A percentile compares a stretch with the other conserved stretches of the same genome.
These are phyloP conservation scores for Oncorhynchus mykiss DNA, from an alignment of 2,113 vertebrate genomes.

Conservation along the genomic window DNA sequence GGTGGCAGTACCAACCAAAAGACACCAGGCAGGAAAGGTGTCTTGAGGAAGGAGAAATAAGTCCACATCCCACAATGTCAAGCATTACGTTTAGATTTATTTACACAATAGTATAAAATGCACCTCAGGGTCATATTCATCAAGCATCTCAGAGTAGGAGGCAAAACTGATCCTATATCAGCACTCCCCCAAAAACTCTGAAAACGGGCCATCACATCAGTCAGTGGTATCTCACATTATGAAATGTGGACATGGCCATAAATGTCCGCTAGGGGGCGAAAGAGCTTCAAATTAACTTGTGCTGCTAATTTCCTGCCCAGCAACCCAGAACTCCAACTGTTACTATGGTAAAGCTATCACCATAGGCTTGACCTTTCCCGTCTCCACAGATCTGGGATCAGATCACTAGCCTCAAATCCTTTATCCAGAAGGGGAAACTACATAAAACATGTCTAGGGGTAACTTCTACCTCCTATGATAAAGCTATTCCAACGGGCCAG, in stretches of 20 bases:
- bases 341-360: neutral
- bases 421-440: neutral
- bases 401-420: neutral
- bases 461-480: neutral
- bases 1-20: too few relatives aligned
- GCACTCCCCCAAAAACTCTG: too few relatives aligned
- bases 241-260: neutral
- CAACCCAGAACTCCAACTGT: conserved; percentile 40
- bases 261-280: conserved; percentile 57
- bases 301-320: conserved; percentile 49
- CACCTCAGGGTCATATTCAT: neutral
- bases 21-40: neutral
- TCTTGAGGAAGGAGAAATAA: neutral
- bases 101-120: conserved; percentile 11
- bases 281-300: neutral
- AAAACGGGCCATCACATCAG: too few relatives aligned
- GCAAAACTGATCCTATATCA: too few relatives aligned
- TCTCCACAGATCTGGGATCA: neutral
- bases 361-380: neutral
- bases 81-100: conserved; percentile 10
- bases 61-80: neutral
- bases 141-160: too few relatives aligned
- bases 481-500: neutral
- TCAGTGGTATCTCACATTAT: conserved; percentile 1
- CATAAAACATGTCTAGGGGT: neutral